Base-by-base conservation (phyloP, 2,797 vertebrate genomes). In the Myiotriccus ornatus region DNA sequence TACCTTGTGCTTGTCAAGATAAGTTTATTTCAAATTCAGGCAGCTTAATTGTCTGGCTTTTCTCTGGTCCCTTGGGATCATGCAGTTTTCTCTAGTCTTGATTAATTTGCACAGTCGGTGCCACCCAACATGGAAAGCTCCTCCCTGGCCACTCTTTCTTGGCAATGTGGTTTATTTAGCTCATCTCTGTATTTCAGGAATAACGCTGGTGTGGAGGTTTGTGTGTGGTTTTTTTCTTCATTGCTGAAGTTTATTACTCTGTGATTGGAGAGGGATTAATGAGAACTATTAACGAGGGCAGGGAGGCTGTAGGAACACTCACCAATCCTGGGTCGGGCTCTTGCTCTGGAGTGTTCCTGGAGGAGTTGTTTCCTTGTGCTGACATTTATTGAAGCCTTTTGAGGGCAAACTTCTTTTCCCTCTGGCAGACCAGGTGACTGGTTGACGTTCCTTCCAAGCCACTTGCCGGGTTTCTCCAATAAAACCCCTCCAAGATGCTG, bases 1-100 rank as follows among this genome's bases (percentile, higher is more conserved):
- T 94, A 92, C 74, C 80, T 87, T 89, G 87, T 88, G 87, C 80
- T 79, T 87, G 93, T 94, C 92, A 93, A 50, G 86, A 84, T 87
- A 93, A 92, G 59, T 93, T 90, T 88, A 52, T 93, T 87, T 85
- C 19, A 15, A 27, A 34, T 4, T 82, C 15, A 37, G 39, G 73
- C 56, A 63, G 44, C 41, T 92, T 94, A 82, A 70, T 81, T 86
- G 65, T 74, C 60, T 75, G 84, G 25, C 82, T 87, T 65, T 86
- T 71, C 50, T 68, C 43, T 3, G 11, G 17, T 27, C 57, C 43
- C 34, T 60, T 85, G 79, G 79, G 60, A 71, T 87, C 82, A 35
- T 34, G 35, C 49, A 14, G 11, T 78, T 91, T 88, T 81, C 43
- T 65, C 53, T 46, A 28, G 46, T 62, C 55, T 76, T 76, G 63